Conservation (phyloP, 2,113 vertebrate genomes). For the Helogale parvula region DNA sequence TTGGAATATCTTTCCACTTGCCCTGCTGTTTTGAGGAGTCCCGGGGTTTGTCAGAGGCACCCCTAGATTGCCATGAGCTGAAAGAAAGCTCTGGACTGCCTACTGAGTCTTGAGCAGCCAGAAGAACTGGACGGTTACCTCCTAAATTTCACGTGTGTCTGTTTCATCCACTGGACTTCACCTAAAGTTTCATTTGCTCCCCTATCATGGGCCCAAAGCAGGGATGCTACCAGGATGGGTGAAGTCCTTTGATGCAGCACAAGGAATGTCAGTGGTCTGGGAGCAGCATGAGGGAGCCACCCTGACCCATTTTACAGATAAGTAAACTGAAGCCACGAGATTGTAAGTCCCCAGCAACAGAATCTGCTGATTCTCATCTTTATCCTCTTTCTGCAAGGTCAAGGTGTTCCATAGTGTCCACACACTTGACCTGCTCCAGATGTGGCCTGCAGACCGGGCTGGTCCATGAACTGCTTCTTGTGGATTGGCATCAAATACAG, state of each 20-base stretch:
- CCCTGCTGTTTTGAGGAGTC: not conserved
- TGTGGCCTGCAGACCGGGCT: too few species aligned
- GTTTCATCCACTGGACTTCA: not conserved
- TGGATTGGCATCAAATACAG: not conserved
- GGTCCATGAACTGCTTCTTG: not conserved
- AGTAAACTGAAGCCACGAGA: not conserved
- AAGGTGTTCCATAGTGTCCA: not conserved
- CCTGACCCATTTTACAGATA: not conserved
- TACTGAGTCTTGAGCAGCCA: not conserved
- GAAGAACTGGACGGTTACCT: not conserved
- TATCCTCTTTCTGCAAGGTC: not conserved
- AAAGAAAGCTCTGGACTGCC: not conserved
- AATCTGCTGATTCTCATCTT: not conserved
- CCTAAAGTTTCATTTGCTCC: not conserved
- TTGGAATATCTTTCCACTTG: not conserved
- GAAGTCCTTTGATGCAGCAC: not conserved
- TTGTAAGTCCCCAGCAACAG: not conserved
- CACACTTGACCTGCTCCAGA: too few species aligned
- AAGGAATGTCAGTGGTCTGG: not conserved
- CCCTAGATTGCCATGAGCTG: not conserved
- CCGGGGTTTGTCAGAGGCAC: not conserved
- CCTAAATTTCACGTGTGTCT: not conserved
- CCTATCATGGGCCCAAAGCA: not conserved
- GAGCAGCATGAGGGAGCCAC: not conserved
- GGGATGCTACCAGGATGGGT: not conserved